These are phyloP conservation scores for Trogon melanurus DNA, from an alignment of 2,113 vertebrate species.

Conservation along the genomic window DNA sequence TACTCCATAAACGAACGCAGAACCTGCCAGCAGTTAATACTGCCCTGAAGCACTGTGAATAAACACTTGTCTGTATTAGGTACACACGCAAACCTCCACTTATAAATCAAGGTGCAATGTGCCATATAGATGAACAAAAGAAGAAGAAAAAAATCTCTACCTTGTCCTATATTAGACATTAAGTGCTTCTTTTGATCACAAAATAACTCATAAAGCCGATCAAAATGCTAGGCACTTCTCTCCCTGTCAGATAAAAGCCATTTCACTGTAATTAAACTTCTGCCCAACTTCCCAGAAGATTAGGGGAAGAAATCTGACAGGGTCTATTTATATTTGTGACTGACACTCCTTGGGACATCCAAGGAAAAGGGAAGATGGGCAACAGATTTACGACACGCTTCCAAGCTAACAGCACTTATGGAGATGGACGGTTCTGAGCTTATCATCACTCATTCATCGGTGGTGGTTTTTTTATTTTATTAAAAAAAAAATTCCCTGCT, in stretches of 20 bases:
- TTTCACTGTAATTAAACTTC: constrained; percentile 47
- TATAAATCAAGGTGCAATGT: constrained; percentile 42
- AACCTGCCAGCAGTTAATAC: constrained; percentile 51
- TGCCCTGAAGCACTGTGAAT: constrained; percentile 41
- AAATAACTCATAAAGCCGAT: constrained; percentile 58
- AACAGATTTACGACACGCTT: background rate
- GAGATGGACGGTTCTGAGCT: constrained; percentile 18
- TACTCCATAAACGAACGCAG: constrained; percentile 6
- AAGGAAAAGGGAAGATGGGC: background rate
- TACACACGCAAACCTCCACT: background rate
- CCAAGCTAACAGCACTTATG: background rate
- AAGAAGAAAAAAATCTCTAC: background rate
- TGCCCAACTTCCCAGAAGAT: constrained; percentile 32
- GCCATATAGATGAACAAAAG: constrained; percentile 10
- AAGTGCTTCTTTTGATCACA: constrained; percentile 66
- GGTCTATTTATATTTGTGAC: constrained; percentile 23
- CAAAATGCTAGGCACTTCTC: constrained; percentile 30
- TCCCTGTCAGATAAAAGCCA: constrained; percentile 57
- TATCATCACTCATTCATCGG: background rate
- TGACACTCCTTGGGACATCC: background rate
- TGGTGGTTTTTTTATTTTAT: background rate
- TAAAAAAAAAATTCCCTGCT: background rate
- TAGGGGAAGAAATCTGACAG: background rate
- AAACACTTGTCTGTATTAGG: constrained; percentile 45
- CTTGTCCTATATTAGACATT: constrained; percentile 52